Conservation (phyloP, 2,797 vertebrate genomes). For the Lemur catta region DNA sequence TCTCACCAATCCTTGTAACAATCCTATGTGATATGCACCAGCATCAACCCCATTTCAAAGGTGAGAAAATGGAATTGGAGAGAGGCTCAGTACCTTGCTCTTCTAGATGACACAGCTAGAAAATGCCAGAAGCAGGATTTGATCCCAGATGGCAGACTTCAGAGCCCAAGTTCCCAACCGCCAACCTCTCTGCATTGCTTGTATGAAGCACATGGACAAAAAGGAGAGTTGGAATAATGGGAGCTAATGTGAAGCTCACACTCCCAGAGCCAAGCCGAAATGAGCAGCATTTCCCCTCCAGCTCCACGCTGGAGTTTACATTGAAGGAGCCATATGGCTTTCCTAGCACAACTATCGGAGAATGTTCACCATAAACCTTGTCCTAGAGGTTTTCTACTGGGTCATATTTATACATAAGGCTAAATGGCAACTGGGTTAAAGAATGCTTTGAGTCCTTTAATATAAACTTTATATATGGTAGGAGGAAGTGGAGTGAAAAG, state of each 20-base stretch:
- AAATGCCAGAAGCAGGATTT: neutral
- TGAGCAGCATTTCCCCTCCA: neutral
- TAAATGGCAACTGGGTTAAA: neutral
- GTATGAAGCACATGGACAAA: neutral
- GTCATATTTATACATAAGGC: neutral
- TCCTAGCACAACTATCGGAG: neutral
- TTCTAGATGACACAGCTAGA: neutral
- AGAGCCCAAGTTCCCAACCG: neutral
- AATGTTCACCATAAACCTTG: neutral
- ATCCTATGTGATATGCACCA: too few relatives aligned
- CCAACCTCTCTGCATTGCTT: neutral
- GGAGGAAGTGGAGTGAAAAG: neutral
- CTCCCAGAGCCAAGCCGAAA: neutral
- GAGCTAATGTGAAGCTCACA: neutral
- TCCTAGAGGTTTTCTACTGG: neutral
- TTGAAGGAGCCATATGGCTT: neutral
- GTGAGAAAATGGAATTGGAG: neutral
- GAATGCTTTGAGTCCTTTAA: neutral
- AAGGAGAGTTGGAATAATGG: neutral
- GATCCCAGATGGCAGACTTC: neutral
- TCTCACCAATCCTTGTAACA: neutral
- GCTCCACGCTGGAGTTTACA: neutral
- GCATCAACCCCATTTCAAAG: neutral
- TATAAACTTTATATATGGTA: neutral
- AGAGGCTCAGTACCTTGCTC: neutral